Base-by-base conservation (phyloP, 2,797 vertebrate genomes). In the Todus mexicanus region DNA sequence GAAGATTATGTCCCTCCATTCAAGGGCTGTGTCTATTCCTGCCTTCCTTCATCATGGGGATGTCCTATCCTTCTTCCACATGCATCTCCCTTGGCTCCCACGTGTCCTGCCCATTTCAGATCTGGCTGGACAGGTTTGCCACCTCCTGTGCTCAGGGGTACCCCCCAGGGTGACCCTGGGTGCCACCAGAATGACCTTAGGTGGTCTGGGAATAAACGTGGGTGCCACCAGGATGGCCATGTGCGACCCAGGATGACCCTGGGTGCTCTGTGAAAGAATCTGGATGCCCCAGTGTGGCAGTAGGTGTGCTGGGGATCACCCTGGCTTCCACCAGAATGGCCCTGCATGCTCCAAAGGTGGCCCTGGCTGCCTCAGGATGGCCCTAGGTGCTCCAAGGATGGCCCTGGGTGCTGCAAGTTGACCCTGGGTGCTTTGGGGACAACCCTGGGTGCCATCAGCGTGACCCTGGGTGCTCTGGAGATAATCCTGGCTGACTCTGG, bases 31-130 rank as follows among this genome's bases (percentile, higher is more conserved):
- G 6, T 54, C 35, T 90, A 27, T 74, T 79, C 35, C 26, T 10
- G 9, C 54, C 42, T 81, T 71, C 63, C 63, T 89, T 61, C 12
- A 7, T 54, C 61, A 47, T 1, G 6, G 47, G 38, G 45, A 8
- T 61, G 29, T 54, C 0, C 0, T 20, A 7, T 76, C 71, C 35
- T 54, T 78, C 64, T 75, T 82, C 73, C n/a, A 37, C 1, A 0
- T 33, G 12, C 43, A 69, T 33, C 51, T 65, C 35, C n/a, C 42
- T 61, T 50, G 21, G 16, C 75, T 84, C 60, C 31, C 10, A 5
- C 20, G 16, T 20, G 0, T 70, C 51, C 61, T 91, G 35, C 56
- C 43, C 22, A 2, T 45, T 47, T 78, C 68, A 72, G 59, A 54
- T 63, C 27, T 75, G 56, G 11, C 43, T 66, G 66, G 47, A 54